Evolutionary conservation across 1,140 invertebrate species (phyloP).

Genomic region (Spodoptera frugiperda): DNA sequence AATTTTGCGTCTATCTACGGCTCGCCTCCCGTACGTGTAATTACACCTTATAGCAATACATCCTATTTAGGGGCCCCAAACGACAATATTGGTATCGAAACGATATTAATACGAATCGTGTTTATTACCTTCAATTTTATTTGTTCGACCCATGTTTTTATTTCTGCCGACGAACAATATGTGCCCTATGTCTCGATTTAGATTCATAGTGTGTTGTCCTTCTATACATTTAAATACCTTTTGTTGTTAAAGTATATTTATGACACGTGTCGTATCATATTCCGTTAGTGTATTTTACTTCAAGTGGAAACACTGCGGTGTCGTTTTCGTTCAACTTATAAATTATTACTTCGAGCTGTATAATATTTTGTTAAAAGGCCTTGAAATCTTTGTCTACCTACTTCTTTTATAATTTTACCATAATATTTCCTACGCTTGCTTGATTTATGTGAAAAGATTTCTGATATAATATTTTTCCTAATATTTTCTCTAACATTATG

Average conservation of each 20-base stretch:
- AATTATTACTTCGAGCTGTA: slow-evolving; percentile 4
- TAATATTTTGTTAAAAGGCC: slow-evolving; percentile 8
- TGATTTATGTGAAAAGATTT: slow-evolving; percentile 35
- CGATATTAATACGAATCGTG: slow-evolving; percentile 30
- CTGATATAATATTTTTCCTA: slow-evolving; percentile 15
- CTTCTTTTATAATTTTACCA: slow-evolving; percentile 34
- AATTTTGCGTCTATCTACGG: slow-evolving; percentile 11
- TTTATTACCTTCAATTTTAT: slow-evolving; percentile 35
- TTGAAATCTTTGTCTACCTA: slow-evolving; percentile 23
- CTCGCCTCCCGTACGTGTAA: slow-evolving; percentile 26
- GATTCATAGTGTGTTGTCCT: neutral
- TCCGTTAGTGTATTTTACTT: neutral
- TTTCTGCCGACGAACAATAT: neutral
- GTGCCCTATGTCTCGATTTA: slow-evolving; percentile 2
- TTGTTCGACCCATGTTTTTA: slow-evolving; percentile 10
- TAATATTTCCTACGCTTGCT: neutral
- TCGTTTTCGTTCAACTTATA: slow-evolving; percentile 3
- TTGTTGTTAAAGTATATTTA: neutral
- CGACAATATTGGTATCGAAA: slow-evolving; percentile 22
- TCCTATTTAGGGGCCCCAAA: slow-evolving; percentile 20
- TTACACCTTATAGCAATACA: slow-evolving; percentile 30
- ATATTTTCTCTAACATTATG: slow-evolving; percentile 24
- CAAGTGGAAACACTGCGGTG: neutral
- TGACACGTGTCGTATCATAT: neutral
- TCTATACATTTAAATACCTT: neutral